Base-by-base conservation (phyloP, 2,797 vertebrate genomes). In the Tokudaia muenninki region DNA sequence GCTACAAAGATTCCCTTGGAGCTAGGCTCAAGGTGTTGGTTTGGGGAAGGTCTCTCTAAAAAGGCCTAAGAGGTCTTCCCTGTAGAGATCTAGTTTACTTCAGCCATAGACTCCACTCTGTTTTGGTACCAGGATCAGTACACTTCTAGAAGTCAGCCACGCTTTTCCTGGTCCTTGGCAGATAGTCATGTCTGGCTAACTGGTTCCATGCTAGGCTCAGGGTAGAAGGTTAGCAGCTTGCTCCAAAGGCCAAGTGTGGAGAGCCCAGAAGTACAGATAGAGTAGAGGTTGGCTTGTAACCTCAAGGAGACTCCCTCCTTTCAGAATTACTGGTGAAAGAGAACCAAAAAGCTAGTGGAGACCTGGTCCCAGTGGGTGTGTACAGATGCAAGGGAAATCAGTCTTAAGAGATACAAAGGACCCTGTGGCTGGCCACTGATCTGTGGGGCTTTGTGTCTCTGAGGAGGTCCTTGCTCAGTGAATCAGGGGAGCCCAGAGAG, bases 361-460 rank as follows among this genome's bases (percentile, higher is more conserved):
- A 50, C 34, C 17, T 82, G 47, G 50, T 7, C 41, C 37, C 29
- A 67, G 29, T 67, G 10, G 37, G 41, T 47, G 6, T 31, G 47
- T 2, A 17, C 6, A 13, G 16, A 50, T 2, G 26, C 12, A 1
- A 3, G 78, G 26, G 57, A 74, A 50, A 50, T 57, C 24, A 70
- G n/a, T 41, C 14, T n/a, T 0, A 1, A 55, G 12, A 55, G 16
- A 70, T 0, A 8, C n/a, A 52, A 47, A 81, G 50, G 21, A 1
- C 29, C 3, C 41, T 5, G 1, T 31, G 21, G 3, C 34, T 26
- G 34, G 17, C 24, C 10, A 37, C 55, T 4, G 9, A 14, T 17
- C 55, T 8, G 7, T 29, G 47, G 61, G 37, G 13, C 29, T 44
- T 6, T 22, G 24, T 22, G 34, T 78, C 31, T 92, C 80, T 31